Evolutionary conservation across 2,797 vertebrate species (phyloP), one percentile per base, ranked within the genome.

Genomic region (Serranus cabrilla): DNA sequence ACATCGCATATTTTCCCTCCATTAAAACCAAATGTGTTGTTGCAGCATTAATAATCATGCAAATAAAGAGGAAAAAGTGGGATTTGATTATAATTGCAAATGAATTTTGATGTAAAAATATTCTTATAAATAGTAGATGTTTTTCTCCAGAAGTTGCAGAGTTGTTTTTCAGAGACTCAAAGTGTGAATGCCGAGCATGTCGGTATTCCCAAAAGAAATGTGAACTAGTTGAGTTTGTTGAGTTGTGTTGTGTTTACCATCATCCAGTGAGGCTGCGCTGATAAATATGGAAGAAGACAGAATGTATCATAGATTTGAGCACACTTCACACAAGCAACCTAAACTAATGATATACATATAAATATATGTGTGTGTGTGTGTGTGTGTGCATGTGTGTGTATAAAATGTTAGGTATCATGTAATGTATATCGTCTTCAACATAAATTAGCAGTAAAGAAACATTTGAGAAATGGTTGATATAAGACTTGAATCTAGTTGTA

Each of bases 51-150:
- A 89, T 86, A 89, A 85, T 76, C 74, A 63, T 40, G 51, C 78
- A 73, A 64, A 67, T 55, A 67, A 78, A 89, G 81, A 82, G 65
- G 47, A 81, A 77, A 72, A 82, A 85, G 65, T 76, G 55, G 85
- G 87, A 83, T 90, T 89, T 89, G 84, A 93, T 93, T 93, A 91
- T 80, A 92, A 92, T 94, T 93, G 93, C 91, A 92, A 91, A 94
- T 94, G 52, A 90, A 90, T 83, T 79, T 76, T 82, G 80, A 81
- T 84, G 85, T 83, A 80, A 87, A 89, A 90, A 89, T 77, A 91
- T 80, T 85, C 82, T 66, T 84, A 89, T 86, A 86, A 92, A 93
- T 90, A 93, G 89, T 81, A 47, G 40, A 86, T 92, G 86, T 91
- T 92, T 91, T 92, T 80, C 87, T 82, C 73, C 85, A 77, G 81